These are phyloP conservation scores for Anagrus nilaparvatae DNA, from an alignment of 1,140 invertebrate genomes.

Conservation along the genomic window DNA sequence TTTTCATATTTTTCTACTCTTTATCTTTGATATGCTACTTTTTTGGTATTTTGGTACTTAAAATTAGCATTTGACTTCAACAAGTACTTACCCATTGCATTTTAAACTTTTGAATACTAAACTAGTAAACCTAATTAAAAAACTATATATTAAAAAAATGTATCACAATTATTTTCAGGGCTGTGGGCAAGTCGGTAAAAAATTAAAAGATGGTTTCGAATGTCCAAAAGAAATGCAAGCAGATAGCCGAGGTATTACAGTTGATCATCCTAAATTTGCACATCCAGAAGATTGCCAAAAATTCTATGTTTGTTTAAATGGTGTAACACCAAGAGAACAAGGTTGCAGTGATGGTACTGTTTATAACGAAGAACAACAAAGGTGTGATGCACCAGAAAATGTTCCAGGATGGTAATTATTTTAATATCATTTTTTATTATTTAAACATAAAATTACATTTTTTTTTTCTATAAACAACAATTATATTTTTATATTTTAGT, in stretches of 20 bases:
- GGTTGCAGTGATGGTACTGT: conserved; percentile 77
- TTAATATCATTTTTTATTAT: conserved; percentile 3
- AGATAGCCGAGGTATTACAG: conserved; percentile 57
- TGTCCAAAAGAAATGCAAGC: conserved; percentile 62
- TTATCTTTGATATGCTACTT: no score
- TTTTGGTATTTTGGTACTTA: no score
- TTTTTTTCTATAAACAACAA: not conserved
- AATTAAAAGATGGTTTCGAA: conserved; percentile 68
- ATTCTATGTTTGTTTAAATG: conserved; percentile 82
- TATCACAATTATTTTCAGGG: conserved; percentile 22
- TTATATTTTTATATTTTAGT: conserved; percentile 44
- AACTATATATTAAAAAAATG: conserved; percentile 2
- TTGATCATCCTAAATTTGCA: conserved; percentile 78
- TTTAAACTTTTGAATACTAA: no score
- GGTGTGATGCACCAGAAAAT: conserved; percentile 78
- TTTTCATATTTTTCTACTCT: conserved; percentile 3
- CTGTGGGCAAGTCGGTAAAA: conserved; percentile 43
- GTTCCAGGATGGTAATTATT: conserved; percentile 70
- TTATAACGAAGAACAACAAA: conserved; percentile 72
- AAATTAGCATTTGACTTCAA: no score
- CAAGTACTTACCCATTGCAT: no score
- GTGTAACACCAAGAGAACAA: conserved; percentile 71
- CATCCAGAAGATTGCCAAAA: conserved; percentile 81
- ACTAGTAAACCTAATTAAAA: conserved; percentile 3
- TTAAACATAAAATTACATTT: conserved; percentile 1